phyloP scores from a whole-genome alignment of 1,140 invertebrate species.

The Psix sp. region DNA sequence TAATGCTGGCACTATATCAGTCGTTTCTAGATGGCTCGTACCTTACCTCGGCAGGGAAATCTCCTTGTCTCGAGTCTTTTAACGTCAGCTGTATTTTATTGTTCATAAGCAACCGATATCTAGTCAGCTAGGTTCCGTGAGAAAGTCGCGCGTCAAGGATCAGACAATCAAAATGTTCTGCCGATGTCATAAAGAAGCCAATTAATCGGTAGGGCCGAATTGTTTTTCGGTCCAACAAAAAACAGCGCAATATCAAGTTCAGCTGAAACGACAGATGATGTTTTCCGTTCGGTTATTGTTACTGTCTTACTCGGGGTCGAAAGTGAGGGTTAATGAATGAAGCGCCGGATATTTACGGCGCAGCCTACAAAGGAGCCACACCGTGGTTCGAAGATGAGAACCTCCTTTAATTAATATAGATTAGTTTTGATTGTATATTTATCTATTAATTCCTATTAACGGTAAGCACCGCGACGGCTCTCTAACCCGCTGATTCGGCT shows the following conservation, averaged over 20 bases:
- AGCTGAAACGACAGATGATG: too few relatives aligned
- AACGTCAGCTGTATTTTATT: slow-evolving; percentile 63
- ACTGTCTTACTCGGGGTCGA: slow-evolving; percentile 66
- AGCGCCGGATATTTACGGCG: slow-evolving; percentile 75
- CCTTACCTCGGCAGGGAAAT: slow-evolving; percentile 61
- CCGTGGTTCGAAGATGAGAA: slow-evolving; percentile 65
- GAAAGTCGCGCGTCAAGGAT: slow-evolving; percentile 25
- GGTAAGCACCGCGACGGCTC: slow-evolving; percentile 64
- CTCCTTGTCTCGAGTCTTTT: slow-evolving; percentile 61
- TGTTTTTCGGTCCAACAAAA: too few relatives aligned
- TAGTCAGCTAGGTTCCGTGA: slow-evolving; percentile 49
- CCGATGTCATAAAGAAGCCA: too few relatives aligned
- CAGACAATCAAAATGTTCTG: neutral
- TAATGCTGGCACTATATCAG: slow-evolving; percentile 69
- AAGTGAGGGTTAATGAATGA: slow-evolving; percentile 76
- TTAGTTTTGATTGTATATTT: slow-evolving; percentile 77
- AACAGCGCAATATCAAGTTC: too few relatives aligned
- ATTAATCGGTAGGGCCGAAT: too few relatives aligned
- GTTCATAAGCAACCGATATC: slow-evolving; percentile 60
- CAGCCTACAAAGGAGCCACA: slow-evolving; percentile 70
- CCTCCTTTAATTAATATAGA: slow-evolving; percentile 77
- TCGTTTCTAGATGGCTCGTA: slow-evolving; percentile 60
- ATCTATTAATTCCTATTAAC: slow-evolving; percentile 77
- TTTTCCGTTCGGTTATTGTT: slow-evolving; percentile 70
- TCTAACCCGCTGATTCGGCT: slow-evolving; percentile 70